Conservation (phyloP, 53 echinoderm and acorn worm species). For the Hippasteria phrygiana region DNA sequence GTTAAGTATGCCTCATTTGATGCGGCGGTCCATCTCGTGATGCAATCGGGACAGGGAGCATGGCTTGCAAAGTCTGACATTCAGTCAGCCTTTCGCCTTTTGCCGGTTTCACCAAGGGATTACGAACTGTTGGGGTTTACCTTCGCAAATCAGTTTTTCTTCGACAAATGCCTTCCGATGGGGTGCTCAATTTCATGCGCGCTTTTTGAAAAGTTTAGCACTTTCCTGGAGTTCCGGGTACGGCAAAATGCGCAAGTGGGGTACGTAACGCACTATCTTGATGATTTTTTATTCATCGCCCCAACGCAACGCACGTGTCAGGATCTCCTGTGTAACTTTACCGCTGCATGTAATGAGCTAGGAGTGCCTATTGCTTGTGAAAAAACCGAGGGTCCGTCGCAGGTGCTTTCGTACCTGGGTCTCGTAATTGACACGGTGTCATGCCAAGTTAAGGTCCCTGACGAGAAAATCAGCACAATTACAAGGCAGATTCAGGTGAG, state of each 20-base stretch:
- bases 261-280: constrained; percentile 59
- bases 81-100: constrained; percentile 16
- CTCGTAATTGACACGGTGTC: constrained; percentile 18
- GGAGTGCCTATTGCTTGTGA: constrained; percentile 58
- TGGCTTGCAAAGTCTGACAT: constrained; percentile 40
- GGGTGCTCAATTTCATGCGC: constrained; percentile 50
- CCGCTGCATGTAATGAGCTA: background rate
- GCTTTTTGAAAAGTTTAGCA: constrained; percentile 56
- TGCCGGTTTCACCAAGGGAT: background rate
- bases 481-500: background rate
- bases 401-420: constrained; percentile 9
- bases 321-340: background rate
- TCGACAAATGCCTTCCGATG: constrained; percentile 71
- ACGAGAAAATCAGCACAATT: background rate
- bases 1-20: constrained; percentile 32
- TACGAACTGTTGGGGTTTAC: background rate
- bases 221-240: constrained; percentile 40
- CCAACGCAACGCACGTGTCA: background rate
- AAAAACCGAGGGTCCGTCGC: constrained; percentile 32
- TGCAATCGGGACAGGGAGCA: constrained; percentile 11
- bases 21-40: constrained; percentile 13
- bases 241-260: background rate
- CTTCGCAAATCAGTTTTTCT: constrained; percentile 34
- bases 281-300: constrained; percentile 51
- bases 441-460: background rate